phyloP scores from a whole-genome alignment of 2,888 invertebrate genomes.

The Nomada ruficornis region DNA sequence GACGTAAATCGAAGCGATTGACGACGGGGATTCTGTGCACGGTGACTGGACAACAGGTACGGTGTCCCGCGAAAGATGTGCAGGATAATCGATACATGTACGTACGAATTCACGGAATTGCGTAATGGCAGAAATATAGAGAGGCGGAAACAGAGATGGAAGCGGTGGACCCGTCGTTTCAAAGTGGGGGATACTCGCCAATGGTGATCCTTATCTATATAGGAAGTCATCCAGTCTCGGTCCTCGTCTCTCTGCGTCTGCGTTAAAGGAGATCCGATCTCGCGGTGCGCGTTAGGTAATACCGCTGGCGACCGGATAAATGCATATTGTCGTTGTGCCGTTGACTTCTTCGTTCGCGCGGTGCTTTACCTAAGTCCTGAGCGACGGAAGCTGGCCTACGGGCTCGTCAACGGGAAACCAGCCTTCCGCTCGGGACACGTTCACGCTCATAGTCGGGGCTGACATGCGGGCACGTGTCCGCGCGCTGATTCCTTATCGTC shows the following conservation, averaged over 20 bases:
- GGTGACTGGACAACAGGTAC: slow-evolving; percentile 37
- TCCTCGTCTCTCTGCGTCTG: slow-evolving; percentile 58
- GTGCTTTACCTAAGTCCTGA: slow-evolving; percentile 29
- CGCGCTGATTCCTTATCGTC: background rate
- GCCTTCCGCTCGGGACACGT: slow-evolving; percentile 32
- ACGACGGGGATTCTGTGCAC: slow-evolving; percentile 29
- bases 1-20: slow-evolving; percentile 24
- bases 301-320: slow-evolving; percentile 61
- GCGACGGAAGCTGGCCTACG: slow-evolving; percentile 50
- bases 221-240: slow-evolving; percentile 71
- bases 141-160: slow-evolving; percentile 20
- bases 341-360: slow-evolving; percentile 63
- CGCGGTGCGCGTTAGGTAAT: slow-evolving; percentile 67
- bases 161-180: slow-evolving; percentile 70
- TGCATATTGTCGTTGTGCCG: slow-evolving; percentile 65
- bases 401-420: slow-evolving; percentile 44
- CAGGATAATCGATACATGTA: slow-evolving; percentile 66
- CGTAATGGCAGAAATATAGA: slow-evolving; percentile 64
- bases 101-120: slow-evolving; percentile 69
- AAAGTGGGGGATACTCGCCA: slow-evolving; percentile 71
- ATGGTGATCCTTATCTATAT: slow-evolving; percentile 71
- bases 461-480: background rate
- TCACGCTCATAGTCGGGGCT: background rate
- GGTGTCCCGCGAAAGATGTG: slow-evolving; percentile 50
- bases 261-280: slow-evolving; percentile 69